Base-by-base conservation (phyloP, 2,888 invertebrate genomes). In the Drosophila mettleri region DNA sequence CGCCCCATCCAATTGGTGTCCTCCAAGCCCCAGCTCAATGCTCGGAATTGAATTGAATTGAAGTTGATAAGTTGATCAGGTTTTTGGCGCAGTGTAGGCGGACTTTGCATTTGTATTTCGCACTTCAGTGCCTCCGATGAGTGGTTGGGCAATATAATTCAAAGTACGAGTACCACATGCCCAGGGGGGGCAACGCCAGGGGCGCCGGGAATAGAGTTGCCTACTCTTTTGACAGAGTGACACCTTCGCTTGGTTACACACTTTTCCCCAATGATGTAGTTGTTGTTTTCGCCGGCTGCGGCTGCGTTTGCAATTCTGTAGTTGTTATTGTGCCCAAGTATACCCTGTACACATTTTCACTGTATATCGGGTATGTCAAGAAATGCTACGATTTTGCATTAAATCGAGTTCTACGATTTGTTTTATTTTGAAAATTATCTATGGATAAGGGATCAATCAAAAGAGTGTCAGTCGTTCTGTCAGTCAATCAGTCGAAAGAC, bases 211-310 rank as follows among this genome's bases (percentile, higher is more conserved):
- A 49, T 34, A 39, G 55, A 14, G 53, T 27, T 49, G 65, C 45
- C 38, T 52, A 38, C 49, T 38, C 55, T 53, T 74, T 65, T 62
- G 74, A 76, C 53, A 52, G 45, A 60, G 43, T 74, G 77, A 72
- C 77, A 80, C 77, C 77, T 80, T 76, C 53, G 67, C 77, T 61
- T 54, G 66, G 58, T 61, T 78, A 79, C 76, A 75, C 66, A 45
- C 59, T 58, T 63, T 63, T 29, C 52, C 55, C 59, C 60, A 61
- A 45, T 55, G 71, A 66, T 75, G 38, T 33, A 46, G 54, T 48
- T 63, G 29, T 31, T 55, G 48, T 46, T 60, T 69, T 43, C 53
- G 64, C 39, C 34, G 38, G 38, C 38, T 66, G 54, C 39, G 61
- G 64, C 54, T 34, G 55, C 57, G 58, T 43, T 60, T 69, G 74